Percentiles rank a stretch among this genome's conserved stretches.
Evolutionary conservation across 2,797 vertebrate genomes (phyloP).

Genomic region (Cryptoprocta ferox): DNA sequence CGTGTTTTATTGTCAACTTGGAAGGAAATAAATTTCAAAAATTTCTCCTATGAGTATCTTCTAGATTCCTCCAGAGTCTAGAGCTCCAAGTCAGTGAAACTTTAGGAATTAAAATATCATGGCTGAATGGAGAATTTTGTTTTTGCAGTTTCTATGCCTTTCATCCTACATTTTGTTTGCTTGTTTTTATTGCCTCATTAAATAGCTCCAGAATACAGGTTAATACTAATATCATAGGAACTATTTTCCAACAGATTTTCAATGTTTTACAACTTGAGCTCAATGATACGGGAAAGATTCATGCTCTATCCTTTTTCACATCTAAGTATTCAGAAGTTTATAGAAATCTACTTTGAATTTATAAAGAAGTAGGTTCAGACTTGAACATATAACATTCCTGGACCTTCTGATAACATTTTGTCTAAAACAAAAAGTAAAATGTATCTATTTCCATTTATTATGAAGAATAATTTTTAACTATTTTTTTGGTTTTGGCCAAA

Average conservation of each 20-base stretch:
- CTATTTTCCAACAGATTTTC: background rate
- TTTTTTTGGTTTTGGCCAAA: background rate
- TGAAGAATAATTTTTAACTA: background rate
- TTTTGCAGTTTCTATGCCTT: background rate
- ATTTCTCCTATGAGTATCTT: background rate
- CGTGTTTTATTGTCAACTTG: background rate
- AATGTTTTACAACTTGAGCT: background rate
- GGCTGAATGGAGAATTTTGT: background rate
- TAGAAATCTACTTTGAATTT: background rate
- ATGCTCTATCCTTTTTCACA: background rate
- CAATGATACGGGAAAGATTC: background rate
- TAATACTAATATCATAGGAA: background rate
- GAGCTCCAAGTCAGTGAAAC: background rate
- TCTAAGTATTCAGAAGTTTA: background rate
- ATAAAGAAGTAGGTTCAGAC: background rate
- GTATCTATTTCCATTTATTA: background rate
- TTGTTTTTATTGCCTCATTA: background rate
- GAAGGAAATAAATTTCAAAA: background rate
- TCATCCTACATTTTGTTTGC: background rate
- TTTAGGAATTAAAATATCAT: background rate
- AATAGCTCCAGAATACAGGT: background rate
- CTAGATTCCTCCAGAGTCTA: background rate
- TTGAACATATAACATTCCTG: background rate
- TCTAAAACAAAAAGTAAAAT: background rate
- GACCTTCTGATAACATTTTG: background rate